Percentiles rank a stretch among this genome's conserved stretches.
Evolutionary conservation across 2,113 vertebrate species (phyloP).

Genomic region (Phyllostomus hastatus): DNA sequence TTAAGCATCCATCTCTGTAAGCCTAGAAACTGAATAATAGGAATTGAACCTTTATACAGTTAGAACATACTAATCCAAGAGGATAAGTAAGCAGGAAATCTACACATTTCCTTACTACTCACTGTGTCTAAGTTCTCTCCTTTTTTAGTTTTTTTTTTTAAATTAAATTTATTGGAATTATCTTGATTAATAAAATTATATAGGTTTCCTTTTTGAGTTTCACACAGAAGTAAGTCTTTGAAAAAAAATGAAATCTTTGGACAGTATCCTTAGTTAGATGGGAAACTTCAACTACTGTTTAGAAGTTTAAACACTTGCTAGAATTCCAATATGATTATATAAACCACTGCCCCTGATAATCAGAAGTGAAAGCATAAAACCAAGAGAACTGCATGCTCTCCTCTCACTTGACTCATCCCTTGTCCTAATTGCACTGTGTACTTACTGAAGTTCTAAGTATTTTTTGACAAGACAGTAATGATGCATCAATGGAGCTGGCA

Average conservation of each 20-base stretch:
- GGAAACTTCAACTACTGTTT: neutral
- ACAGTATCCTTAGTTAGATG: neutral
- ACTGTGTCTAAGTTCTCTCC: neutral
- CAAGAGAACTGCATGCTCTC: neutral
- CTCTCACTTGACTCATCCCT: neutral
- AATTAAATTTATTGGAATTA: neutral
- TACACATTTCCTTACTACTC: neutral
- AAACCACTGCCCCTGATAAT: neutral
- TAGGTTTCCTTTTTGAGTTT: neutral
- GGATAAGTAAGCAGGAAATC: neutral
- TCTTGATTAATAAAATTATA: neutral
- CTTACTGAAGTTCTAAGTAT: slow-evolving; percentile 38
- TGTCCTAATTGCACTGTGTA: slow-evolving; percentile 40
- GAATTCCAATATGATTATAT: neutral
- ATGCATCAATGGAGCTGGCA: slow-evolving; percentile 31
- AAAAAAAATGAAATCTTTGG: neutral
- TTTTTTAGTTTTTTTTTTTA: neutral
- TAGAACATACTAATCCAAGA: neutral
- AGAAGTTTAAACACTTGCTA: neutral
- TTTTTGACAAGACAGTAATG: slow-evolving; percentile 34
- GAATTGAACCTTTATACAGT: neutral
- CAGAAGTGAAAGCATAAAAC: slow-evolving; percentile 42
- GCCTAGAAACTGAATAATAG: neutral
- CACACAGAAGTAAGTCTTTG: neutral
- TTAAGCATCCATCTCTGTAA: neutral